Percentiles rank a stretch among this genome's conserved stretches.
Evolutionary conservation across 2,797 vertebrate species (phyloP).

Genomic region (Merluccius polli): DNA sequence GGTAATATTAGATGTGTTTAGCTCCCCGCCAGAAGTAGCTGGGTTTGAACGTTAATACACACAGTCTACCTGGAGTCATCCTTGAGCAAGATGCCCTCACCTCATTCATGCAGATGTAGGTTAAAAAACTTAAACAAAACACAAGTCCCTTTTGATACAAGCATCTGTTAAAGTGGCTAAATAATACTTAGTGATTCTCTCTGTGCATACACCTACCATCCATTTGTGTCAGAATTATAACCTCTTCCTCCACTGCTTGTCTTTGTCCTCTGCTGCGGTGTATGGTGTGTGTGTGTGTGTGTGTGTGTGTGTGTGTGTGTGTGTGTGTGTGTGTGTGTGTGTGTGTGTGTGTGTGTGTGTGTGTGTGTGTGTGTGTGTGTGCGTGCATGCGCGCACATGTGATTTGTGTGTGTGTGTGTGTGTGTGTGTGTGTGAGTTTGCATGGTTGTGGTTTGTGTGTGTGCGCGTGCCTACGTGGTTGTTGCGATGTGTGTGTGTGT

Average conservation of each 20-base stretch:
- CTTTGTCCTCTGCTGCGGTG: background rate
- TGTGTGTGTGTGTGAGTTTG: background rate
- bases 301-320: background rate
- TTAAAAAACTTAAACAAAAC: background rate
- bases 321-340: too few relatives aligned
- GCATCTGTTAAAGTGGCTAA: background rate
- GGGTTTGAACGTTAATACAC: background rate
- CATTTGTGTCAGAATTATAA: background rate
- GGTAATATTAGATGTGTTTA: too few relatives aligned
- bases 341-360: too few relatives aligned
- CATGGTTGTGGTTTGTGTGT: too few relatives aligned
- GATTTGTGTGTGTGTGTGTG: background rate
- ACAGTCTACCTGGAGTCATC: background rate
- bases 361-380: too few relatives aligned
- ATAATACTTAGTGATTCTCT: background rate
- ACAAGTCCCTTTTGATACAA: background rate
- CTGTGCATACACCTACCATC: background rate
- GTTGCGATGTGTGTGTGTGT: background rate
- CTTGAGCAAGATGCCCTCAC: background rate
- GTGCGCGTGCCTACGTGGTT: too few relatives aligned
- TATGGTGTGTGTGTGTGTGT: background rate
- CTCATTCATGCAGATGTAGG: background rate
- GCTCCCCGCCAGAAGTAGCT: background rate
- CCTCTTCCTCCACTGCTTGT: background rate
- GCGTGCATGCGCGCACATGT: too few relatives aligned